phyloP scores from a whole-genome alignment of 2,797 vertebrate genomes.

The Glossophaga mutica region DNA sequence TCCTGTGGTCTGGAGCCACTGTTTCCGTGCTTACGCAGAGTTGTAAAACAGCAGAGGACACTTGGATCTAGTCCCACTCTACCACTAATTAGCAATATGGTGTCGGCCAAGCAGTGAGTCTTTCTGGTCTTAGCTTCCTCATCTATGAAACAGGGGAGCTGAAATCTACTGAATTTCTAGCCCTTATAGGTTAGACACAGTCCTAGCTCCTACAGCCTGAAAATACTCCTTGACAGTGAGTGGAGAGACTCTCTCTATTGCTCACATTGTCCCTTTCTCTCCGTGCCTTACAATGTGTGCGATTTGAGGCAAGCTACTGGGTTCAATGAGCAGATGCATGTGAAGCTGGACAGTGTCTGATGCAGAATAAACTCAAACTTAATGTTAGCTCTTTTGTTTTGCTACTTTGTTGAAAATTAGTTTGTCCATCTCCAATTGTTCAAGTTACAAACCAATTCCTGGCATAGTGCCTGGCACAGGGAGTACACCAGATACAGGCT shows the following conservation, averaged over 20 bases:
- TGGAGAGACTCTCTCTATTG: background rate
- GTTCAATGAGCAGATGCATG: background rate
- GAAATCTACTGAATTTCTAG: background rate
- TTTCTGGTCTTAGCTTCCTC: background rate
- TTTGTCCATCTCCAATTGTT: background rate
- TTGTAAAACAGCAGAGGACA: background rate
- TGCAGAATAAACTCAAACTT: background rate
- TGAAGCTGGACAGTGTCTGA: background rate
- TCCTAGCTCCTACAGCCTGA: background rate
- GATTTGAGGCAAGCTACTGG: background rate
- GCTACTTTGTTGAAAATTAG: constrained; percentile 4
- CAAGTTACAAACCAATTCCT: background rate
- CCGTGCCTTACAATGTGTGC: background rate
- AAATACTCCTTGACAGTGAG: background rate
- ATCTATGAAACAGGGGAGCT: background rate
- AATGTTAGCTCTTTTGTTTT: background rate
- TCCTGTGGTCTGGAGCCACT: background rate
- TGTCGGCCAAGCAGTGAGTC: background rate
- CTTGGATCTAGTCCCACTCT: background rate
- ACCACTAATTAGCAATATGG: background rate
- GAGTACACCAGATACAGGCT: background rate
- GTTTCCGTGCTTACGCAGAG: background rate
- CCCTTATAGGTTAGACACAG: background rate
- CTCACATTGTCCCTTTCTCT: background rate
- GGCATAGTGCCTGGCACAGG: background rate